Base-by-base conservation (phyloP, 2,113 vertebrate species). In the Callipepla squamata region DNA sequence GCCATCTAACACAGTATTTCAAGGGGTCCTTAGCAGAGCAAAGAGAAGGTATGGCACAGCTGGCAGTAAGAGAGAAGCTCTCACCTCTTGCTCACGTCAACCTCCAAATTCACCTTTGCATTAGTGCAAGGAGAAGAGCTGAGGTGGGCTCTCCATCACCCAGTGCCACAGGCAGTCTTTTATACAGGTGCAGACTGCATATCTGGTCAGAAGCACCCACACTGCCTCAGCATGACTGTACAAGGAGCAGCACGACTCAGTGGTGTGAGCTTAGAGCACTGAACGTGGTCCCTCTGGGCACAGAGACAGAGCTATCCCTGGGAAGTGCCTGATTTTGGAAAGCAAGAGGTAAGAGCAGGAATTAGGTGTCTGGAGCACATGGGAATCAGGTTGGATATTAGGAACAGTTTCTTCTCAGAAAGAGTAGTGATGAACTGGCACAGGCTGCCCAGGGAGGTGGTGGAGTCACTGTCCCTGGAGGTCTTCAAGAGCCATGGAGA, bases 141-240 rank as follows among this genome's bases (percentile, higher is more conserved):
- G 3, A 5, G 14, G 9, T 34, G 48, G 53, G 14, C 13, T 80
- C 13, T 26, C 42, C 66, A 22, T 14, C 57, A 19, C 18, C 16
- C 51, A 20, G 5, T 61, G 30, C 61, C 40, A 70, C 6, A 1
- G 0, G 0, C 20, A 23, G 40, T 18, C 26, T 11, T n/a, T 30
- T 58, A 10, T 2, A 7, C 8, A 20, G 38, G 38, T 32, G 15
- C 7, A 17, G 44, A 42, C 26, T 53, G 26, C 1, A 3, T 57
- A 22, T 28, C 13, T 3, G 0, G 11, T 44, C 55, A 59, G 63
- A 62, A 84, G 48, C 59, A 53, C 23, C 28, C 21, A 13, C 17
- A 3, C 19, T 25, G 21, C 59, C 48, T 40, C 13, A 32, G 38
- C 10, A 5, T 4, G 57, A 40, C 3, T 0, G 10, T 8, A 23